Evolutionary conservation across 2,888 invertebrate species (phyloP), one percentile per base, ranked within the genome.

Genomic region (Crematogaster levior): DNA sequence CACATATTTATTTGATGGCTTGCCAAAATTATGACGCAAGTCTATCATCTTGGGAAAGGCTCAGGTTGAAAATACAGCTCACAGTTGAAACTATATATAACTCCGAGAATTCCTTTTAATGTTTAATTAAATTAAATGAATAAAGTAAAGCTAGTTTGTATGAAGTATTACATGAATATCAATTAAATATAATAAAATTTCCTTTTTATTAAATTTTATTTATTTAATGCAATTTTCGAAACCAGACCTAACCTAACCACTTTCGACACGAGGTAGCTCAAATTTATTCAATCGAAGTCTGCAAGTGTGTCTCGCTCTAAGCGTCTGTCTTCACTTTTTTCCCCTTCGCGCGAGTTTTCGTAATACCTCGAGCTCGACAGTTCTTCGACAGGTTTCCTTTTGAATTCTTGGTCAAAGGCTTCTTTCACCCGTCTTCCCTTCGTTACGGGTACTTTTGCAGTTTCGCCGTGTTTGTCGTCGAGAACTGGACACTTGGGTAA

Each of bases 321-420:
- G 18, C 21, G n/a, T 43, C 15, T 53, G 48, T 21, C 51, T 63
- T 43, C 63, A 27, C n/a, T n/a, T 66, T 30, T 40, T 53, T 21
- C 43, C 51, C n/a, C 3, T 10, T n/a, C n/a, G 6, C 53, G 37
- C 34, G 61, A 68, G 61, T 88, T 88, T 86, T 88, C 86, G 83
- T 85, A 84, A 88, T 82, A 53, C 4, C 34, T 48, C 30, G 79
- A 58, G 58, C 43, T 21, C 81, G 58, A 82, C 43, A 75, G 77
- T 53, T 80, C 65, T 80, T 82, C 85, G 88, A 88, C 84, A 84
- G 84, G 85, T 89, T 88, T 86, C 86, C 88, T 86, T 85, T 88
- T 81, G 83, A 63, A 85, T 84, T 81, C 82, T 81, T 53, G 77
- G 40, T 46, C 82, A 83, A 84, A 84, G 86, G 82, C 75, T 82